These are phyloP conservation scores for Peribatodes rhomboidaria DNA, from an alignment of 2,888 invertebrate genomes.

Conservation along the genomic window DNA sequence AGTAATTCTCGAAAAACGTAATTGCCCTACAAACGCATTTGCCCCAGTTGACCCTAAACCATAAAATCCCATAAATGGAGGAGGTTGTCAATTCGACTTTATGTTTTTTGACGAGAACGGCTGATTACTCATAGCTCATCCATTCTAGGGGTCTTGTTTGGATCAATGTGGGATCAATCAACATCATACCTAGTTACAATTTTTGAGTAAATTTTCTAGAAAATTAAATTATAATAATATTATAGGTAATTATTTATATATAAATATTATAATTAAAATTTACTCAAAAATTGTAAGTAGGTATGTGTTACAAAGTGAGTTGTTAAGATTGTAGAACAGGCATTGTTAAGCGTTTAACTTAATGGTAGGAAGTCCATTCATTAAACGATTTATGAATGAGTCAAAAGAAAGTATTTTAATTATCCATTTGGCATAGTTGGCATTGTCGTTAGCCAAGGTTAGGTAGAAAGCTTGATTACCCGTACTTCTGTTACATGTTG, in stretches of 20 bases:
- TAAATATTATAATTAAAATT: neutral
- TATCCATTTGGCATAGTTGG: conserved; percentile 25
- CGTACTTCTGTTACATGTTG: neutral
- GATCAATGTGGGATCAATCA: too few species aligned
- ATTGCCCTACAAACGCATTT: too few species aligned
- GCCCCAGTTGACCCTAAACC: too few species aligned
- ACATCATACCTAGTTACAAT: neutral
- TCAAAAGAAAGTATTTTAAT: conserved; percentile 31
- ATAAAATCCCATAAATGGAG: too few species aligned
- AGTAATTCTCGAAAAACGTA: too few species aligned
- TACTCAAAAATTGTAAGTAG: neutral
- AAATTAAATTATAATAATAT: too few species aligned
- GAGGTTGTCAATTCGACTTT: too few species aligned
- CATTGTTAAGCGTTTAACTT: conserved; percentile 4
- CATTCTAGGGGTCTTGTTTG: too few species aligned
- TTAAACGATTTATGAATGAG: conserved; percentile 24
- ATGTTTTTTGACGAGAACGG: too few species aligned
- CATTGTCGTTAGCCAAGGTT: conserved; percentile 18
- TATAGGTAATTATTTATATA: too few species aligned
- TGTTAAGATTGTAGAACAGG: neutral
- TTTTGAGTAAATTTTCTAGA: neutral
- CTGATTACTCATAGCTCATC: too few species aligned
- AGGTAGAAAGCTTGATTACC: conserved; percentile 25
- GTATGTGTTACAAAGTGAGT: neutral
- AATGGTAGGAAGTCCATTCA: conserved; percentile 18